Evolutionary conservation across 2,888 invertebrate genomes (phyloP), one percentile per base, ranked within the genome.

Genomic region (Drosophila greeni): DNA sequence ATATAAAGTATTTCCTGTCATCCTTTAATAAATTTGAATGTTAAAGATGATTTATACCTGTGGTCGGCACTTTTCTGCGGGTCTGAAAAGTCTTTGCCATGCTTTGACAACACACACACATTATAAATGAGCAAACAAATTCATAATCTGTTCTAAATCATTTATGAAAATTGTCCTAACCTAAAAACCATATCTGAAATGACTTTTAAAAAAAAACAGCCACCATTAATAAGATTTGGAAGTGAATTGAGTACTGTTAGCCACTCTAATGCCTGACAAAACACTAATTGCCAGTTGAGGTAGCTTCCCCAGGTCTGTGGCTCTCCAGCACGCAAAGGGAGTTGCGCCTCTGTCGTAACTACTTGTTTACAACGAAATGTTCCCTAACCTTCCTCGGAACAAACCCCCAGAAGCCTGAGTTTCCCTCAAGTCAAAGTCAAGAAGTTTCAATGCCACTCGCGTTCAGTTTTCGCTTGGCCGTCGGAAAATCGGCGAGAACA

Each of bases 391-490:
- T 18, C 24, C 24, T 14, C 34, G 51, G 24, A 37, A 26, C 26
- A 18, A 2, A 6, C 37, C 51, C 36, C 37, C 18, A 14, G 18
- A 37, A 26, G 51, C 18, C 26, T 8, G 20, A 18, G 36, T 37
- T 23, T n/a, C 20, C 23, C 29, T 33, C 34, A 11, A 54, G 34
- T 18, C 45, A 45, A 60, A 54, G 34, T 54, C 54, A 49, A 62
- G 62, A 62, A 23, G 73, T 74, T 74, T 74, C 76, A 76, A 74
- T 76, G 76, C 76, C 74, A 73, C 53, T 73, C 56, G 60, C 59
- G 53, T 60, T 76, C 56, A 61, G 76, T 64, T 72, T 61, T 62
- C 59, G 24, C 18, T 20, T 12, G 12, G 47, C 20, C 47, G 26
- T 4, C 36, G 42, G 18, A 16, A 20, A 24, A 20, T 48, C 14